Conservation (phyloP, 2,888 invertebrate genomes). For the Netelia virgata region DNA sequence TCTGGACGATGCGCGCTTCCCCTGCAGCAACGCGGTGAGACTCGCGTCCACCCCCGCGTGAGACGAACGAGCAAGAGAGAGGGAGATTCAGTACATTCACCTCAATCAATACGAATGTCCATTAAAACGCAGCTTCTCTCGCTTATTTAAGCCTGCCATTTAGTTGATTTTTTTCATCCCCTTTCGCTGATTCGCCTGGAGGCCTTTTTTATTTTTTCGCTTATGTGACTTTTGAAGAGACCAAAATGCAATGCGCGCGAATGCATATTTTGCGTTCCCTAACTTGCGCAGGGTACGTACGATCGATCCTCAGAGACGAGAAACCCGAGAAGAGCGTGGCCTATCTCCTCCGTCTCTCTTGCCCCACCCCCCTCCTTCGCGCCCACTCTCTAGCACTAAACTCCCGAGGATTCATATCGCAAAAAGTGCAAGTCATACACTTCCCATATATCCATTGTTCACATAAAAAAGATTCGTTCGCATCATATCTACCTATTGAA, state of each 20-base stretch:
- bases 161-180: conserved; percentile 33
- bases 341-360: conserved; percentile 26
- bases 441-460: too few relatives aligned
- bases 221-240: conserved; percentile 29
- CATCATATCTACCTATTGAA: not conserved
- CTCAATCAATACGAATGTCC: conserved; percentile 79
- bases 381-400: not conserved
- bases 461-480: not conserved
- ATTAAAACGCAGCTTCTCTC: conserved; percentile 50
- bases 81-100: conserved; percentile 79
- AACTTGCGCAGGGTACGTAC: conserved; percentile 41
- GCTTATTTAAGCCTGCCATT: conserved; percentile 1
- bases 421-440: not conserved
- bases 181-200: not conserved
- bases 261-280: conserved; percentile 48
- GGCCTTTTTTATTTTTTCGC: not conserved
- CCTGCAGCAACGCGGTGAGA: conserved; percentile 77
- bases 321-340: conserved; percentile 53
- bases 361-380: not conserved
- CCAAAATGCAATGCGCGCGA: conserved; percentile 39
- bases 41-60: conserved; percentile 78
- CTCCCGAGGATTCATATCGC: too few relatives aligned
- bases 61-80: conserved; percentile 15
- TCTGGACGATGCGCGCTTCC: conserved; percentile 49
- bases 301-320: conserved; percentile 44